These are phyloP conservation scores for Paramisgurnus dabryanus DNA, from an alignment of 2,113 vertebrate genomes.

Conservation along the genomic window DNA sequence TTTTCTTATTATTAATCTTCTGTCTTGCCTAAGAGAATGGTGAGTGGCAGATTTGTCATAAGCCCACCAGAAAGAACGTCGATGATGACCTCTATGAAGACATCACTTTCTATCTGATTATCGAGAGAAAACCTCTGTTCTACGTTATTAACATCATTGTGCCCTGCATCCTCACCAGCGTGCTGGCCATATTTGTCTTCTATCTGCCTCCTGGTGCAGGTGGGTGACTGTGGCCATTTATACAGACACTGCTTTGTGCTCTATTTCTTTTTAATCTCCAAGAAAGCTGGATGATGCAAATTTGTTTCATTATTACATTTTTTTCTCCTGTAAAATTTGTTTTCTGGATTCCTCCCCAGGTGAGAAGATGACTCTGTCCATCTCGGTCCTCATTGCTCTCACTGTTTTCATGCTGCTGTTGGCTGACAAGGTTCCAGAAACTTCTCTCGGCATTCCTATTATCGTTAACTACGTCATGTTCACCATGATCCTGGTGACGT, in stretches of 20 bases:
- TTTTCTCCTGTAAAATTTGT: background rate
- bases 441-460: conserved; percentile 76
- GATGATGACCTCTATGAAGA: conserved; percentile 79
- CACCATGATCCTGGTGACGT: conserved; percentile 80
- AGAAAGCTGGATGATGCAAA: background rate
- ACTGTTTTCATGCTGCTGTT: conserved; percentile 83
- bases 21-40: conserved; percentile 78
- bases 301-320: background rate
- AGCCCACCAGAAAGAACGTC: conserved; percentile 78
- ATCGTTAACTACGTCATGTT: conserved; percentile 83
- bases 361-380: conserved; percentile 83
- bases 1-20: conserved; percentile 1
- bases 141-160: conserved; percentile 90
- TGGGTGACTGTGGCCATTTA: conserved; percentile 52
- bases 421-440: conserved; percentile 80
- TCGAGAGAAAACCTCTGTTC: conserved; percentile 89
- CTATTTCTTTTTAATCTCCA: too few species aligned
- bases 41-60: conserved; percentile 88
- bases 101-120: conserved; percentile 89
- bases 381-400: conserved; percentile 79
- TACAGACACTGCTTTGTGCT: background rate
- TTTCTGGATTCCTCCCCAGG: conserved; percentile 61
- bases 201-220: conserved; percentile 90
- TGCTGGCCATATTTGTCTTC: conserved; percentile 89
- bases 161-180: conserved; percentile 86